Base-by-base conservation (phyloP, 2,797 vertebrate species). In the Molothrus aeneus region DNA sequence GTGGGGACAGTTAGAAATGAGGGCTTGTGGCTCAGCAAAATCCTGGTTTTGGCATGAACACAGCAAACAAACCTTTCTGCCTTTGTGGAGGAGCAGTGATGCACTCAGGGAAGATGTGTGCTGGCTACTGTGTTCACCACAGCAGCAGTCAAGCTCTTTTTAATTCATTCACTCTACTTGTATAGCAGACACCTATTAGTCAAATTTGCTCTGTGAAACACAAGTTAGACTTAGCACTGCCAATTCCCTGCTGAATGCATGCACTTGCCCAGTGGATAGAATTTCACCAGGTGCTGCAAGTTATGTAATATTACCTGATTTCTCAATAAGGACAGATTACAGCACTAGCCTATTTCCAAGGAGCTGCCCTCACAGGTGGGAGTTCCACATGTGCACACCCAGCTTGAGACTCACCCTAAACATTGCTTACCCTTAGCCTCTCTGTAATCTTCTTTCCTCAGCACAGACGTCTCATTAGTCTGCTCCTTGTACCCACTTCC, bases 391-490 rank as follows among this genome's bases (percentile, higher is more conserved):
- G 90, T 94, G 94, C 92, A 86, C 92, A 91, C 95, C 95, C 96
- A 94, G 86, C 73, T 95, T 86, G 82, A 78, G 71, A 95, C 90
- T 94, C 95, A 59, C 94, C 85, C 88, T 92, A 96, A 90, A 93
- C 78, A 83, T 80, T 92, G 79, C 92, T 96, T 96, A 89, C 77
- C 95, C 26, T 2, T 54, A 94, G 90, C 56, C 65, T 92, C 95
- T 95, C 92, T 96, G 90, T 96, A 96, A 95, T 95, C 93, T 94
- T 96, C 87, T 86, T 81, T 75, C 83, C 84, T 93, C 94, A 85
- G 86, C 86, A 80, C 87, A 95, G 92, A 96, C 86, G 16, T 96
- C 91, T 96, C 92, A 95, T 95, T 96, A 96, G 93, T 95, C 94
- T 96, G 78, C 93, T 95, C 47, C 95, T 92, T 94, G 83, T 95